Base-by-base conservation (phyloP, 2,113 vertebrate species). In the Lichenostomus cassidix region DNA sequence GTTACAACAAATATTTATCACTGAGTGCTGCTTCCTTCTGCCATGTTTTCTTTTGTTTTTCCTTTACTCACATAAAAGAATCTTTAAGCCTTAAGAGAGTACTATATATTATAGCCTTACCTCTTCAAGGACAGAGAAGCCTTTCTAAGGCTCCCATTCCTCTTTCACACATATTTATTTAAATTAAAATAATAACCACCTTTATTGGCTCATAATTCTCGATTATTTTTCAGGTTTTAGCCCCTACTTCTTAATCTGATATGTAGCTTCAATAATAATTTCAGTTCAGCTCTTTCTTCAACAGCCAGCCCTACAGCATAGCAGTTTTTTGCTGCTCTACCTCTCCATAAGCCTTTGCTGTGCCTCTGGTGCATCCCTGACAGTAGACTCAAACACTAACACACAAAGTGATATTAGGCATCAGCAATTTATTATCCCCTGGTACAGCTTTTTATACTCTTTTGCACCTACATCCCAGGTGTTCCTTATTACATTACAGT, bases 241-340 rank as follows among this genome's bases (percentile, higher is more conserved):
- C 4, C 5, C 7, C 12, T 46, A 4, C 5, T 41, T 55, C 5
- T 35, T 8, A 16, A 44, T 3, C 13, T 31, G 2, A 56, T 4
- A 0, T 2, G 5, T 1, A 58, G 6, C 17, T n/a, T 27, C 10
- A 58, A 6, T 2, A 41, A 2, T 3, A 0, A 3, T 3, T 41
- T 35, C 1, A 41, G 4, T 9, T 11, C 2, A 58, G 11, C 2
- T 17, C 3, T 12, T 8, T 27, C 9, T 22, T 13, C 16, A 63
- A 0, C 14, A 80, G 10, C 2, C 15, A 70, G 2, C 8, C 12
- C 10, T 20, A 10, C 1, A 77, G 3, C 21, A 64, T 0, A 60
- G 9, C 4, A 11, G 15, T 13, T 12, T 21, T 15, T 4, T 6
- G 3, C 33, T 35, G 1, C 22, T 44, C 27, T 1, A 0, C 3